Base-by-base conservation (phyloP, 2,797 vertebrate species). In the Rhabdophis nuchalis region DNA sequence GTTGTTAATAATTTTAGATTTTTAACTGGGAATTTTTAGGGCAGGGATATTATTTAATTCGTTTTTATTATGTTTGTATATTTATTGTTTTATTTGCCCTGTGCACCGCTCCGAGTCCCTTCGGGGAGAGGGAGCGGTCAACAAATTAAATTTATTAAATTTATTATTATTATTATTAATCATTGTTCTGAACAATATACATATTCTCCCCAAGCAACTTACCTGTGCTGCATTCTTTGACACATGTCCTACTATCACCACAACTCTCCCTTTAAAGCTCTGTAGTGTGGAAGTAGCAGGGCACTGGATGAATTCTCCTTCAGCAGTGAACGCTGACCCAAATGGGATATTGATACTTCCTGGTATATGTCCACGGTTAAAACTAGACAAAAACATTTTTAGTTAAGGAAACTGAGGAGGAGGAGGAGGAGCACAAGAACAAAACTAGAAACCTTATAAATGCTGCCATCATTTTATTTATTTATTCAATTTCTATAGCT, bases 311-410 rank as follows among this genome's bases (percentile, higher is more conserved):
- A 99, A 97, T 90, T 99, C 99, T 8, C 98, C 98, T 46, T 99
- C 99, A 0, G 97, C 86, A 5, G 98, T 97, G 92, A 99, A 98
- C 0, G 98, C 98, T 0, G 98, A 95, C 85, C 97, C 97, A 96
- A 98, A 99, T 0, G 99, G 98, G 95, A 99, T 96, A 93, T 98
- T 99, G 96, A 99, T 98, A 97, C 99, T 99, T 92, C 99, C 98
- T 25, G 98, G 98, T 94, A 99, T 98, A 92, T 99, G 99, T 89
- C 99, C 99, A 88, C 98, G 98, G 95, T 97, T 97, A 95, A 99
- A 99, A 96, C 99, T 99, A 96, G 88, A 94, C 82, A 92, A 53
- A 53, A 53, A 20, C 6, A 41, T 9, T 4, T 87, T 29, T 82
- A 82, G 94, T 97, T 94, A 97, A 97, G 97, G 97, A 90, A 95